Percentiles rank a stretch among this genome's conserved stretches.
Evolutionary conservation across 1,140 invertebrate genomes (phyloP).

Genomic region (Euschistus heros): DNA sequence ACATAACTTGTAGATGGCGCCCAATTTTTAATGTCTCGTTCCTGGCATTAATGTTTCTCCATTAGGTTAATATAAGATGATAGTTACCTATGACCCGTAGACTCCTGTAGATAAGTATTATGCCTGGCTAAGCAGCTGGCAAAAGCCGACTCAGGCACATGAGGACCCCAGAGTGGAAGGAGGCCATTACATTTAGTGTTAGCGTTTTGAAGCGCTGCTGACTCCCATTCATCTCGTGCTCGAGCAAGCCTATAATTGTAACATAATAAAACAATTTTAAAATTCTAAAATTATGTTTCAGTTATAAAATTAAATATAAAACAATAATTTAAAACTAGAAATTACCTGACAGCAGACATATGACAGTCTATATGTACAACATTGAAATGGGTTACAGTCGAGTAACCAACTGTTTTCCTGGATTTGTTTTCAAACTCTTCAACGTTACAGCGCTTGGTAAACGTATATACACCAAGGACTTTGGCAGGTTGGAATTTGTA

Average conservation of each 20-base stretch:
- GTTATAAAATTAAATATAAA: no score
- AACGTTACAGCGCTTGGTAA: slow-evolving; percentile 89
- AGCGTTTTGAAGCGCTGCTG: slow-evolving; percentile 91
- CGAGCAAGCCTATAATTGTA: slow-evolving; percentile 44
- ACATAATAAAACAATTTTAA: no score
- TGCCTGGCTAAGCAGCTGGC: slow-evolving; percentile 85
- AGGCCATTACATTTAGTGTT: slow-evolving; percentile 96
- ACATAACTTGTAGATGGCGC: no score
- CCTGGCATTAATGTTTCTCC: no score
- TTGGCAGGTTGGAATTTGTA: slow-evolving; percentile 89
- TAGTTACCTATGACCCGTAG: slow-evolving; percentile 54
- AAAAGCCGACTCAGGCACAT: slow-evolving; percentile 89
- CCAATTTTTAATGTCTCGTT: no score
- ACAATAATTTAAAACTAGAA: neutral
- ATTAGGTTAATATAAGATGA: neutral
- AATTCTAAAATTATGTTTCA: no score
- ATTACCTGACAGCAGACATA: slow-evolving; percentile 73
- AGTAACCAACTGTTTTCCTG: slow-evolving; percentile 74
- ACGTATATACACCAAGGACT: slow-evolving; percentile 91
- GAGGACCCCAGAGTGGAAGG: slow-evolving; percentile 89
- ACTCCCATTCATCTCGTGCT: slow-evolving; percentile 92
- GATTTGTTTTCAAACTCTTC: slow-evolving; percentile 86
- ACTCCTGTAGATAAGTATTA: slow-evolving; percentile 75
- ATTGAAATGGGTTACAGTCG: slow-evolving; percentile 96
- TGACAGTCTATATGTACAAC: slow-evolving; percentile 97